Conservation (phyloP, 2,888 invertebrate genomes). For the Minunthozetes semirufus region DNA sequence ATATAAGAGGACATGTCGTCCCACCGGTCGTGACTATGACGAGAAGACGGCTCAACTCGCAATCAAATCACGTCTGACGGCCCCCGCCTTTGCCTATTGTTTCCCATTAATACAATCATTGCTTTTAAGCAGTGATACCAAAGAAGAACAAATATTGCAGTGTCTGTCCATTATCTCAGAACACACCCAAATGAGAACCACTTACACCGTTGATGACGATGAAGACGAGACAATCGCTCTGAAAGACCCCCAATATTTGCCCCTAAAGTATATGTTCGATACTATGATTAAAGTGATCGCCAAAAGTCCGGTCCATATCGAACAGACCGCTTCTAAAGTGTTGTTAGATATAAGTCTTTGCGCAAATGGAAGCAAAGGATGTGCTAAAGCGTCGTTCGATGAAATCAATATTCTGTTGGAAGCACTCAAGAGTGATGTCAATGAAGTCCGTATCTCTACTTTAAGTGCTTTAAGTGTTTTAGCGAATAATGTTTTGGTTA, state of each 20-base stretch:
- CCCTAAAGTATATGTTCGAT: constrained; percentile 71
- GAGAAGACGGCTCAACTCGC: constrained; percentile 38
- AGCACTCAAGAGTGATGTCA: constrained; percentile 65
- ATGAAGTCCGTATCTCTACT: constrained; percentile 59
- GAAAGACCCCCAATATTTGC: constrained; percentile 69
- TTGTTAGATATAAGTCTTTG: constrained; percentile 70
- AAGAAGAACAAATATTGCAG: constrained; percentile 45
- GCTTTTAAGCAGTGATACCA: constrained; percentile 40
- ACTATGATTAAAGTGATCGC: constrained; percentile 70
- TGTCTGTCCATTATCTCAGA: constrained; percentile 49
- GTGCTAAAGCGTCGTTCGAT: constrained; percentile 58
- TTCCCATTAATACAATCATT: constrained; percentile 63
- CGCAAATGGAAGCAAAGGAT: constrained; percentile 61
- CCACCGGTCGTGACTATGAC: constrained; percentile 39
- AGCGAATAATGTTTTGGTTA: constrained; percentile 56
- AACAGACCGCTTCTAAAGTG: constrained; percentile 70
- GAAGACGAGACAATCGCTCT: constrained; percentile 41
- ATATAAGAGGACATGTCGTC: constrained; percentile 52
- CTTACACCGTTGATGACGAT: constrained; percentile 50
- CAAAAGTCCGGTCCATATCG: constrained; percentile 38
- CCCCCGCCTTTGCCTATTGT: constrained; percentile 72
- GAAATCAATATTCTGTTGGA: constrained; percentile 70
- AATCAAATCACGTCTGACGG: constrained; percentile 52
- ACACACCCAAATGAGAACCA: constrained; percentile 62
- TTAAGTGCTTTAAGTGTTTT: constrained; percentile 59